Evolutionary conservation across 2,797 vertebrate species (phyloP).

Genomic region (Thalassophryne amazonica): DNA sequence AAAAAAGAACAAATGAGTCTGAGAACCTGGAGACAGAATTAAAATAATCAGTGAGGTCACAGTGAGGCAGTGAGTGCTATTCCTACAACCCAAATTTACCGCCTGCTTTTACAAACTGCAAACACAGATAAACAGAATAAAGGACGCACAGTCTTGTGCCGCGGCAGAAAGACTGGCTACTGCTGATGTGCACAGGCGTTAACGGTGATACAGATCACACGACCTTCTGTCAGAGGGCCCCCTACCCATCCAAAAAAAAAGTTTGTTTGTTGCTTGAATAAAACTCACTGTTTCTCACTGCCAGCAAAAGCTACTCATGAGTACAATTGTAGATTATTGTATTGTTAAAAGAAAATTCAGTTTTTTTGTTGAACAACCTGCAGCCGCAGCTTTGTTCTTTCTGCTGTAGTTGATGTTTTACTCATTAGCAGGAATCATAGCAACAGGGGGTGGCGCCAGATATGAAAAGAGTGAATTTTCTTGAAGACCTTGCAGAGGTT

Average conservation of each 20-base stretch:
- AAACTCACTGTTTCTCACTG: slow-evolving; percentile 70
- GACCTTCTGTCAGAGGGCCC: slow-evolving; percentile 31
- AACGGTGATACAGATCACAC: slow-evolving; percentile 25
- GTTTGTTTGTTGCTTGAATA: slow-evolving; percentile 57
- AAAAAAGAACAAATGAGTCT: slow-evolving; percentile 52
- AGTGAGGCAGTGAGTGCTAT: slow-evolving; percentile 77
- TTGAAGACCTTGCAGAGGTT: slow-evolving; percentile 43
- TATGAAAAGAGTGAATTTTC: slow-evolving; percentile 51
- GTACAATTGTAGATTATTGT: slow-evolving; percentile 75
- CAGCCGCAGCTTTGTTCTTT: slow-evolving; percentile 23
- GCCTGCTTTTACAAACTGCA: slow-evolving; percentile 39
- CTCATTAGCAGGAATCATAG: slow-evolving; percentile 27
- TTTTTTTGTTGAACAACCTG: slow-evolving; percentile 40
- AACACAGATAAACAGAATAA: slow-evolving; percentile 15
- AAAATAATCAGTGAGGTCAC: slow-evolving; percentile 68
- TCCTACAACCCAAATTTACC: slow-evolving; percentile 63
- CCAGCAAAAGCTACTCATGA: slow-evolving; percentile 64
- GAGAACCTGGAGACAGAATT: slow-evolving; percentile 59
- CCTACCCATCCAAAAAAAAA: slow-evolving; percentile 36
- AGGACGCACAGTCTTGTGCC: slow-evolving; percentile 20
- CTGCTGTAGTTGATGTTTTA: slow-evolving; percentile 31
- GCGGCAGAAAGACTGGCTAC: slow-evolving; percentile 32
- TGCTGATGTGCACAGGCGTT: slow-evolving; percentile 39
- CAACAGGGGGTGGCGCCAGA: slow-evolving; percentile 43
- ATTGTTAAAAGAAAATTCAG: slow-evolving; percentile 50